Conservation (phyloP, 1,140 invertebrate genomes). For the Bemisia tabaci region DNA sequence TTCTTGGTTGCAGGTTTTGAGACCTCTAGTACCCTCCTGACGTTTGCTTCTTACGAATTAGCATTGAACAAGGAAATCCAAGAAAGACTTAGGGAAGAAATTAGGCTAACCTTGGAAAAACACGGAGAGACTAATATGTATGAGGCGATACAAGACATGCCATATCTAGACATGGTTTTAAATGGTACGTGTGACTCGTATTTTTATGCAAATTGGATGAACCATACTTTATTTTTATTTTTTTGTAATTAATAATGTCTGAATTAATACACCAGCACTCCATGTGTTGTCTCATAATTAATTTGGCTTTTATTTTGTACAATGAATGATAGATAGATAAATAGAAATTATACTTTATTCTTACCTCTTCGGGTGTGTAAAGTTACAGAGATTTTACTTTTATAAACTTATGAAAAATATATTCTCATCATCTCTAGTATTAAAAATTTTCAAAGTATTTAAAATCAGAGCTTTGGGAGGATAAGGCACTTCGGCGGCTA, state of each 20-base stretch:
- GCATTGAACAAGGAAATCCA: conserved; percentile 38
- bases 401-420: too few relatives aligned
- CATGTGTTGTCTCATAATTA: too few relatives aligned
- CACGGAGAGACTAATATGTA: conserved; percentile 34
- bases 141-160: conserved; percentile 32
- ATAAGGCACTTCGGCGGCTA: too few relatives aligned
- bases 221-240: background rate
- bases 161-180: conserved; percentile 30
- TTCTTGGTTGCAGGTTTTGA: conserved; percentile 48
- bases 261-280: background rate
- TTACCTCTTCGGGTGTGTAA: too few relatives aligned
- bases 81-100: conserved; percentile 38
- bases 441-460: too few relatives aligned
- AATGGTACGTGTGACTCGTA: conserved; percentile 31
- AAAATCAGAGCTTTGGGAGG: too few relatives aligned
- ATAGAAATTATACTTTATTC: too few relatives aligned
- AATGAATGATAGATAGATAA: too few relatives aligned
- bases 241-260: background rate
- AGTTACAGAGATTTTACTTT: too few relatives aligned
- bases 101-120: conserved; percentile 31
- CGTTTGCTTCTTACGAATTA: conserved; percentile 34
- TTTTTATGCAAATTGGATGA: background rate
- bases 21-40: conserved; percentile 39
- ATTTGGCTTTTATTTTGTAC: too few relatives aligned
- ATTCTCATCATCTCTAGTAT: too few relatives aligned